These are phyloP conservation scores for Stictocephala bisonia DNA, from an alignment of 2,888 invertebrate species.

Conservation along the genomic window DNA sequence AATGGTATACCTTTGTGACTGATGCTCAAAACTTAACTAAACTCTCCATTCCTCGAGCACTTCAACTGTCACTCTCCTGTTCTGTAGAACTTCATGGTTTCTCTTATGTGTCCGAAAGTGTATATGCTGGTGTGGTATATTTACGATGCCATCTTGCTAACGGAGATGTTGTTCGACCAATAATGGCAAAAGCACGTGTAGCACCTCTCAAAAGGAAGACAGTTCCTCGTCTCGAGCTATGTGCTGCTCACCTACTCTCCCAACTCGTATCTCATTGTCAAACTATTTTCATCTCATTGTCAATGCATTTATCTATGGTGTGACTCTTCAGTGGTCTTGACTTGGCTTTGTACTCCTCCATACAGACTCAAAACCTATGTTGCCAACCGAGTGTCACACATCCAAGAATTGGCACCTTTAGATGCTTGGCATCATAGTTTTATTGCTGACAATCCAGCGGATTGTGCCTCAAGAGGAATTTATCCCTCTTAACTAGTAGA, in stretches of 20 bases:
- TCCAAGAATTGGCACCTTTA: conserved; percentile 55
- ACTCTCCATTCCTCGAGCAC: conserved; percentile 9
- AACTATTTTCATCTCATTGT: conserved; percentile 47
- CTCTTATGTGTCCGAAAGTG: conserved; percentile 43
- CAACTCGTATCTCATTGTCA: background rate
- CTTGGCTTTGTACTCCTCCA: conserved; percentile 55
- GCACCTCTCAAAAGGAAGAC: conserved; percentile 49
- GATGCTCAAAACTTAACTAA: background rate
- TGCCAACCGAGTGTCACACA: conserved; percentile 60
- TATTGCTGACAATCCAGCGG: conserved; percentile 59
- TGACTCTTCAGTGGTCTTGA: conserved; percentile 56
- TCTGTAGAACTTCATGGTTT: conserved; percentile 46
- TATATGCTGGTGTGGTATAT: conserved; percentile 47
- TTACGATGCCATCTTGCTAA: background rate
- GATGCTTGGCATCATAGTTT: conserved; percentile 58
- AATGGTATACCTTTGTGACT: conserved; percentile 14
- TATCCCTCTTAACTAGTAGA: conserved; percentile 45
- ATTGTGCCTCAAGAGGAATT: conserved; percentile 60
- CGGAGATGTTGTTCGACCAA: background rate
- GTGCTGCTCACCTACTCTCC: conserved; percentile 26
- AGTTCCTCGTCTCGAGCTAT: conserved; percentile 50
- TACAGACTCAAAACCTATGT: conserved; percentile 54
- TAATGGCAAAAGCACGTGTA: conserved; percentile 47
- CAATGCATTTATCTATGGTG: conserved; percentile 42
- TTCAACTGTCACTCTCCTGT: background rate